Conservation (phyloP, 2,888 invertebrate species). For the Polyommatus iphigenia region DNA sequence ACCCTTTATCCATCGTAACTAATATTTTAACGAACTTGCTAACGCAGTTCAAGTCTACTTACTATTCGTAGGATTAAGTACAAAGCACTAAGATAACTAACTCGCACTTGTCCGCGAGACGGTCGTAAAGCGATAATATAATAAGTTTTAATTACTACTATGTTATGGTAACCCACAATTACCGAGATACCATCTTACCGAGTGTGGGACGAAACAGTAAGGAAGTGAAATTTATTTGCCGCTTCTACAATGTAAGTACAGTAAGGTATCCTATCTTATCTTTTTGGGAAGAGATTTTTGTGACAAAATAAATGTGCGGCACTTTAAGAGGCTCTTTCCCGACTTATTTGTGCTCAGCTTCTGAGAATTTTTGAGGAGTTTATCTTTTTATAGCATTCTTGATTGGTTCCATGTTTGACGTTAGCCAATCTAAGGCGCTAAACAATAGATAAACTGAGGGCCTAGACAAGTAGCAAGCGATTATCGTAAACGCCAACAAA, state of each 20-base stretch:
- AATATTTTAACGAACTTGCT: neutral
- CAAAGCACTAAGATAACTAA: neutral
- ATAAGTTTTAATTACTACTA: constrained; percentile 8
- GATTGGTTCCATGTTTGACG: no score
- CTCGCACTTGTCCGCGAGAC: neutral
- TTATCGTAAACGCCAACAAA: no score
- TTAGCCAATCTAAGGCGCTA: no score
- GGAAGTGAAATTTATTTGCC: constrained; percentile 11
- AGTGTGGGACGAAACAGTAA: constrained; percentile 6
- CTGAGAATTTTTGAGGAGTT: no score
- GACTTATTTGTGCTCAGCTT: neutral
- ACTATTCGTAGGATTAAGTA: neutral
- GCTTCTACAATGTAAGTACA: neutral
- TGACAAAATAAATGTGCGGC: constrained; percentile 6
- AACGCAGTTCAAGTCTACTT: neutral
- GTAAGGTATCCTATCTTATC: constrained; percentile 10
- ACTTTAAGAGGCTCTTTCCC: neutral
- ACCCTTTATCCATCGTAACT: neutral
- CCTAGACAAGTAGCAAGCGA: no score
- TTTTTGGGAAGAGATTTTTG: neutral
- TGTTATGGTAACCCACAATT: constrained; percentile 12
- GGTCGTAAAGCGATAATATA: neutral
- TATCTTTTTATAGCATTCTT: no score
- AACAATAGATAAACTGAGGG: no score
- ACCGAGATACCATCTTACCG: neutral